Conservation (phyloP, 92 coral and sea anemone species). For the Blastomussa wellsi region DNA sequence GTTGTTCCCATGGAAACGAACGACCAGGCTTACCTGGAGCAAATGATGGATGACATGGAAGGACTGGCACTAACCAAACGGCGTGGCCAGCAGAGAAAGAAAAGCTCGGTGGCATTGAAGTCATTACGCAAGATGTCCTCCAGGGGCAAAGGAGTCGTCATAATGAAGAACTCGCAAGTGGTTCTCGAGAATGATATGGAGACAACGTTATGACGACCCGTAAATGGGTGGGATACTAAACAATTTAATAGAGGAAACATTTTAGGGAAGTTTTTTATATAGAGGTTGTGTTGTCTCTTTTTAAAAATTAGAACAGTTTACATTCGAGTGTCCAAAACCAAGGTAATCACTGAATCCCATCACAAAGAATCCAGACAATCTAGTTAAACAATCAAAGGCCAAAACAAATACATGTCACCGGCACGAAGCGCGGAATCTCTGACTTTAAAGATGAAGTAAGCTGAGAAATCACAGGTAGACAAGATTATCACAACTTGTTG, state of each 20-base stretch:
- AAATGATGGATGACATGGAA: slow-evolving; percentile 84
- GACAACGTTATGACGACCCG: slow-evolving; percentile 10
- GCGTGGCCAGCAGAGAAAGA: slow-evolving; percentile 32
- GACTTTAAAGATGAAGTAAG: no score
- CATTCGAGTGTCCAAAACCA: no score
- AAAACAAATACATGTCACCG: no score
- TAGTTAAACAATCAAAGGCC: no score
- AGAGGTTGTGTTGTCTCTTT: slow-evolving; percentile 3
- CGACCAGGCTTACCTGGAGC: slow-evolving; percentile 81
- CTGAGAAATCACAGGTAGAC: not conserved
- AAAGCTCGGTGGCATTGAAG: slow-evolving; percentile 28
- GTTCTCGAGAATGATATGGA: slow-evolving; percentile 12
- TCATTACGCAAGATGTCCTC: slow-evolving; percentile 40
- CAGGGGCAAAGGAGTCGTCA: not conserved
- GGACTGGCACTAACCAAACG: slow-evolving; percentile 50
- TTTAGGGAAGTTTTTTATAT: not conserved
- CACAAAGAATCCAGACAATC: no score
- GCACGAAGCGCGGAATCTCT: no score
- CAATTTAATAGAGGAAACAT: not conserved
- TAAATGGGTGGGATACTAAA: not conserved
- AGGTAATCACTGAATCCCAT: no score
- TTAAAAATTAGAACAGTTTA: no score
- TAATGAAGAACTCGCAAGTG: not conserved
- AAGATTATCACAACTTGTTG: not conserved
- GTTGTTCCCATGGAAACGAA: slow-evolving; percentile 91